These are phyloP conservation scores for Leptatherina wallacei DNA, from an alignment of 2,797 vertebrate species.

Conservation along the genomic window DNA sequence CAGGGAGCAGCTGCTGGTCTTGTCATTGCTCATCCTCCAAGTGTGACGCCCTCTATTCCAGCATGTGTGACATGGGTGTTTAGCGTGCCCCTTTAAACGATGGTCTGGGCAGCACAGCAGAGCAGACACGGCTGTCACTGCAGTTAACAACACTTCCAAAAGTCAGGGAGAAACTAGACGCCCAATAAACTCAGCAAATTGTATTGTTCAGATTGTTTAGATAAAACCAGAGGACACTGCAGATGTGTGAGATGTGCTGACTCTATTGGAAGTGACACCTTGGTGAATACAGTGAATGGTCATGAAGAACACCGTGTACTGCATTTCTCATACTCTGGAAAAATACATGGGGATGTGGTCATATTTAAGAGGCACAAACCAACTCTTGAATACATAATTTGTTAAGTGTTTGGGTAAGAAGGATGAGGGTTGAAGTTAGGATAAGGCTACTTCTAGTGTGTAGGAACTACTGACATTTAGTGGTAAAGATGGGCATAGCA, in stretches of 20 bases:
- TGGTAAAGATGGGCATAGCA: neutral
- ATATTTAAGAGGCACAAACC: neutral
- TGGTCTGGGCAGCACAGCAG: conserved; percentile 55
- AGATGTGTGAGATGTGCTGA: conserved; percentile 44
- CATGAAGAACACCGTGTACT: conserved; percentile 17
- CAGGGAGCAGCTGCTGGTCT: conserved; percentile 53
- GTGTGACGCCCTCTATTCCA: conserved; percentile 59
- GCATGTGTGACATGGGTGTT: conserved; percentile 53
- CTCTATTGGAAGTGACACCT: conserved; percentile 26
- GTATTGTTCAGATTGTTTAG: conserved; percentile 24
- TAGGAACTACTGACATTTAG: neutral
- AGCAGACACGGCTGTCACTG: conserved; percentile 57
- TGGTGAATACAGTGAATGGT: conserved; percentile 45
- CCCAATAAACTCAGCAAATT: conserved; percentile 18
- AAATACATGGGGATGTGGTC: neutral
- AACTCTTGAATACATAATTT: neutral
- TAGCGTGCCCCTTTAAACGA: conserved; percentile 57
- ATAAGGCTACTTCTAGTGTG: conserved; percentile 9
- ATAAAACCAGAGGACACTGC: conserved; percentile 32
- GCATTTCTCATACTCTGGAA: neutral
- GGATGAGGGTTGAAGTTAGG: neutral
- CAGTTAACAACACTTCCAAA: conserved; percentile 46
- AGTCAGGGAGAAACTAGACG: conserved; percentile 21
- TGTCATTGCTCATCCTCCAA: conserved; percentile 56
- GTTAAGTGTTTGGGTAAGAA: neutral